These are phyloP conservation scores for Cichladusa arquata DNA, from an alignment of 2,113 vertebrate species.

Conservation along the genomic window DNA sequence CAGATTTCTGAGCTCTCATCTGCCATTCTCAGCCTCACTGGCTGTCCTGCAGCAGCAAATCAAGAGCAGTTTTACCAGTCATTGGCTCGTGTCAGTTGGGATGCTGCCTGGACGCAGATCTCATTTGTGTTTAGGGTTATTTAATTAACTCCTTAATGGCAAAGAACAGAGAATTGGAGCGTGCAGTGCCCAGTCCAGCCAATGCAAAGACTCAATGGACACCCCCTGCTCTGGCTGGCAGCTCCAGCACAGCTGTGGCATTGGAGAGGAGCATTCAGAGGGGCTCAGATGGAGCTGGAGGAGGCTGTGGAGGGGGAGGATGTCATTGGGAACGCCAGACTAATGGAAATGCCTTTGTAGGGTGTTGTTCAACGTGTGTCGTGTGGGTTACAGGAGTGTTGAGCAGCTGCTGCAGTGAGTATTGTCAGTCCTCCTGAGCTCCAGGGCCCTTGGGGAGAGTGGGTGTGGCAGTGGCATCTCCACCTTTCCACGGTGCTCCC, in stretches of 20 bases:
- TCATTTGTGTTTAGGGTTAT: conserved; percentile 22
- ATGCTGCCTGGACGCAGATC: conserved; percentile 16
- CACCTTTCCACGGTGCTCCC: not conserved
- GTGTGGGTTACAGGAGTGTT: not conserved
- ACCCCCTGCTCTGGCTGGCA: not conserved
- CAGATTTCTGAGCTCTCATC: conserved; percentile 39
- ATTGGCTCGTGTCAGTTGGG: too few relatives aligned
- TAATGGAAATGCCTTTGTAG: not conserved
- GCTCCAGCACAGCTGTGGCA: not conserved
- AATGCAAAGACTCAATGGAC: not conserved
- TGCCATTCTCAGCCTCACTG: conserved; percentile 38
- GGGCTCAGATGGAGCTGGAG: not conserved
- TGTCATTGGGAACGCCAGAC: not conserved
- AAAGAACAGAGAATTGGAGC: not conserved
- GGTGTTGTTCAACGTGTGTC: not conserved
- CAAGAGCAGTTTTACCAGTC: too few relatives aligned
- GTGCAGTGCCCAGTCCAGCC: not conserved
- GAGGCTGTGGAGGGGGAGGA: not conserved
- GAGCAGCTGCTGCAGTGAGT: not conserved
- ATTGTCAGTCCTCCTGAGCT: not conserved
- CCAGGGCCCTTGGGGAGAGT: not conserved
- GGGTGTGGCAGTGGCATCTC: not conserved
- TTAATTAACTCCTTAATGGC: conserved; percentile 35
- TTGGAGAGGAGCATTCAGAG: not conserved
- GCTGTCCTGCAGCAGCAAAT: conserved; percentile 40